These are phyloP conservation scores for Helostoma temminkii DNA, from an alignment of 2,797 vertebrate genomes.

Conservation along the genomic window DNA sequence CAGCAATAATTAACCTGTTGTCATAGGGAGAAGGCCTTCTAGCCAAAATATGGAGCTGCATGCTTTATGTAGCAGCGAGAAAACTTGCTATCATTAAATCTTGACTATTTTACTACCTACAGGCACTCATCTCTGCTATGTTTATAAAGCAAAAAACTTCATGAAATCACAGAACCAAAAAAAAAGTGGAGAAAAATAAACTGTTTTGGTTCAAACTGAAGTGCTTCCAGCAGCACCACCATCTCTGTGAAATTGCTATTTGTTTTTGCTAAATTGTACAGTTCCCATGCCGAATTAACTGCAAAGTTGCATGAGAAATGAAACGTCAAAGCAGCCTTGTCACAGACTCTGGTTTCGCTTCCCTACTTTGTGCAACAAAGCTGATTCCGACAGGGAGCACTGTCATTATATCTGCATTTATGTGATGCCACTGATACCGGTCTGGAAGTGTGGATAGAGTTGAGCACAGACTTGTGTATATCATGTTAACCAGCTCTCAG, in stretches of 20 bases:
- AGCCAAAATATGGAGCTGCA: not conserved
- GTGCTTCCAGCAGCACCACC: slow-evolving; percentile 3
- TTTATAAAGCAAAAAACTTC: slow-evolving; percentile 2
- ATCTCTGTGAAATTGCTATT: slow-evolving; percentile 42
- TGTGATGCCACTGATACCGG: slow-evolving; percentile 34
- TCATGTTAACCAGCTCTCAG: slow-evolving; percentile 34
- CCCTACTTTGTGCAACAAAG: slow-evolving; percentile 33
- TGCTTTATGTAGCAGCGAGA: not conserved
- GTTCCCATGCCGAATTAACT: slow-evolving; percentile 32
- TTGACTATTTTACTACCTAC: slow-evolving; percentile 1
- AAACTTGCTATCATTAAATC: slow-evolving; percentile 8
- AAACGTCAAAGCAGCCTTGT: slow-evolving; percentile 29
- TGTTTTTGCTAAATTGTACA: slow-evolving; percentile 45
- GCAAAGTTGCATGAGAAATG: slow-evolving; percentile 34
- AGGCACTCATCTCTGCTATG: not conserved
- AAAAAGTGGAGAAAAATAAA: slow-evolving; percentile 1
- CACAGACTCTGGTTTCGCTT: slow-evolving; percentile 20
- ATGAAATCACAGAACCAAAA: not conserved
- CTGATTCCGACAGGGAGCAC: slow-evolving; percentile 37
- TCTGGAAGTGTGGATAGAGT: slow-evolving; percentile 13
- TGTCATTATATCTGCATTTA: slow-evolving; percentile 30
- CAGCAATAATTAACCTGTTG: not conserved
- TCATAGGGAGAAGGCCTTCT: not conserved
- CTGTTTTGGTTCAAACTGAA: slow-evolving; percentile 6
- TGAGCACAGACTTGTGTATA: slow-evolving; percentile 21